A percentile compares a stretch with the other conserved stretches of the same genome.
Evolutionary conservation across 2,888 invertebrate species (phyloP).

Genomic region (Agrochola lychnidis): DNA sequence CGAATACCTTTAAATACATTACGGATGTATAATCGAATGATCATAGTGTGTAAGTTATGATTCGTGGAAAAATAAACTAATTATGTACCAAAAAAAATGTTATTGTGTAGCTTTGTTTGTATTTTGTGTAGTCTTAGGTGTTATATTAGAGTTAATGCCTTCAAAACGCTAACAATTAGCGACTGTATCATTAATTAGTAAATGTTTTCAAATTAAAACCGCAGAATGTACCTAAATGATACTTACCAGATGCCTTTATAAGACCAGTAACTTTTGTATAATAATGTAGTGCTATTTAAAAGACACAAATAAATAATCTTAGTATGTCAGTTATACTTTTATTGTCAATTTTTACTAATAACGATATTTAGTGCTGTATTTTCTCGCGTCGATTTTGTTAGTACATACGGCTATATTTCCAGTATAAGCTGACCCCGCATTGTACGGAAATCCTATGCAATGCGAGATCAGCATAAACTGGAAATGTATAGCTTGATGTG

Average conservation of each 20-base stretch:
- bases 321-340: constrained; percentile 41
- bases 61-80: constrained; percentile 49
- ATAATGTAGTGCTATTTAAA: constrained; percentile 49
- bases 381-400: not conserved
- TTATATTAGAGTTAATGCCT: constrained; percentile 57
- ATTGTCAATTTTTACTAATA: constrained; percentile 8
- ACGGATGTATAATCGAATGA: constrained; percentile 33
- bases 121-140: constrained; percentile 67
- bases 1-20: constrained; percentile 18
- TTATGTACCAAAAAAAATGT: constrained; percentile 66
- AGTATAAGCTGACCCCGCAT: no score
- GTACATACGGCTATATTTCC: no score
- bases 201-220: constrained; percentile 23
- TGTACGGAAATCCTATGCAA: no score
- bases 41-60: constrained; percentile 48
- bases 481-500: no score
- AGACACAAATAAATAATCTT: constrained; percentile 53
- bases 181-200: constrained; percentile 8
- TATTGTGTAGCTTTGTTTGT: constrained; percentile 69
- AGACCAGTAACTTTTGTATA: constrained; percentile 42
- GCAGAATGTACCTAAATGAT: constrained; percentile 17
- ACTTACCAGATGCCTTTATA: constrained; percentile 60
- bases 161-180: constrained; percentile 19
- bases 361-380: constrained; percentile 7
- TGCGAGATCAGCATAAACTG: no score